Evolutionary conservation across 1,140 invertebrate genomes (phyloP).

Genomic region (Eurosta solidaginis): DNA sequence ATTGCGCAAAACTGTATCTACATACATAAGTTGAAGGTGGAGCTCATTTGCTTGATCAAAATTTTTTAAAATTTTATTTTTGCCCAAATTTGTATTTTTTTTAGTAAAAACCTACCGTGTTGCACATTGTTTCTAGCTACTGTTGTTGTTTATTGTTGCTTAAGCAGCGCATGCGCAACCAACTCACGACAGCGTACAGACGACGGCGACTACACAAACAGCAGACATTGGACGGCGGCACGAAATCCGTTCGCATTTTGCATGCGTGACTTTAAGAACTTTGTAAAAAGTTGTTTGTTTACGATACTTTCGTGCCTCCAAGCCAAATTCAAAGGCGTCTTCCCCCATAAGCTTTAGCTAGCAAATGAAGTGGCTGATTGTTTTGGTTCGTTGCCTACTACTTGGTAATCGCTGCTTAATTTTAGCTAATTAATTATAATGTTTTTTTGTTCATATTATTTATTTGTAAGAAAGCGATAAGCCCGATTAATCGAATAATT

Average conservation of each 20-base stretch:
- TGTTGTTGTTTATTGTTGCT: background rate
- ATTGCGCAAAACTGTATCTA: background rate
- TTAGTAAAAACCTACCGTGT: background rate
- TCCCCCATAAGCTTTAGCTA: background rate
- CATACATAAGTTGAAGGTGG: background rate
- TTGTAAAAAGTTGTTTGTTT: background rate
- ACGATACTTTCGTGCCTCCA: background rate
- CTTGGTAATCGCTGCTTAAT: constrained; percentile 29
- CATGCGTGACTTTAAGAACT: constrained; percentile 5
- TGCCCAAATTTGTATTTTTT: background rate
- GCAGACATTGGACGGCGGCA: background rate
- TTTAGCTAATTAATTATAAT: constrained; percentile 31
- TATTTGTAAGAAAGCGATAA: constrained; percentile 5
- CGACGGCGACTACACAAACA: no score
- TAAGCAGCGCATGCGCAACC: background rate
- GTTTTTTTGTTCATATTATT: no score
- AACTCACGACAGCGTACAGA: constrained; percentile 21
- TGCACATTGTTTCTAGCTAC: constrained; percentile 25
- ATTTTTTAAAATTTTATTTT: background rate
- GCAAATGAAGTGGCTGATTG: constrained; percentile 8
- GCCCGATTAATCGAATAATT: constrained; percentile 24
- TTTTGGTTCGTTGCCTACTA: background rate
- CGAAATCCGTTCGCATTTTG: constrained; percentile 25
- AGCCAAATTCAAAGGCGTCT: background rate
- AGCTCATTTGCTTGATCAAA: constrained; percentile 16